These are phyloP conservation scores for Zaprionus davidi DNA, from an alignment of 1,140 invertebrate species.

Conservation along the genomic window DNA sequence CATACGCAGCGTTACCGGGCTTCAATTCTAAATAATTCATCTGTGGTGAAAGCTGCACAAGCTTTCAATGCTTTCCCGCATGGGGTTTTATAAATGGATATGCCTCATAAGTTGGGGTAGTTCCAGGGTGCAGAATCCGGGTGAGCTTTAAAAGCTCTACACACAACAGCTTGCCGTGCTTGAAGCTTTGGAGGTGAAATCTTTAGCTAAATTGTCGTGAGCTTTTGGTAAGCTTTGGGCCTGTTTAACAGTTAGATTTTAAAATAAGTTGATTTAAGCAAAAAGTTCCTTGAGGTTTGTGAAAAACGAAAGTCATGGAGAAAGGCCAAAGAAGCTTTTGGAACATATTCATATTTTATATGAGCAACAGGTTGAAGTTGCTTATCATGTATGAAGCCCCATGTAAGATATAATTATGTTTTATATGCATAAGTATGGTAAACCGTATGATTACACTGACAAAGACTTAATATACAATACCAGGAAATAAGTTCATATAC, in stretches of 20 bases:
- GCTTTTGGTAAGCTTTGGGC: background rate
- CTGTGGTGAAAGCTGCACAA: constrained; percentile 25
- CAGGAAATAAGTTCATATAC: background rate
- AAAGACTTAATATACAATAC: too few species aligned
- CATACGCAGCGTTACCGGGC: constrained; percentile 19
- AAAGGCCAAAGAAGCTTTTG: background rate
- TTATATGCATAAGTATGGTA: background rate
- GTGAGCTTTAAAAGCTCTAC: background rate
- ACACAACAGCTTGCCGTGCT: background rate
- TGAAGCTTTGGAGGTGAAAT: background rate
- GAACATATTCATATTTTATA: background rate
- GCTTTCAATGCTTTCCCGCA: constrained; percentile 6
- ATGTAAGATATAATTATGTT: background rate
- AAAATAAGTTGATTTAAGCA: background rate
- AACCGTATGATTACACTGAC: too few species aligned
- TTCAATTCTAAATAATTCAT: background rate
- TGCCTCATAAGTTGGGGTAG: background rate
- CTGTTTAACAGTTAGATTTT: too few species aligned
- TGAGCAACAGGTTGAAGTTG: background rate
- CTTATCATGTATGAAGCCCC: too few species aligned
- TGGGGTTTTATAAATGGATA: background rate
- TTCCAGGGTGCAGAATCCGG: background rate
- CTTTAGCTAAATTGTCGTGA: background rate
- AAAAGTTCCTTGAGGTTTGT: background rate
- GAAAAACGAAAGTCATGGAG: background rate